These are phyloP conservation scores for Ischnus inquisitorius DNA, from an alignment of 2,888 invertebrate genomes.

Conservation along the genomic window DNA sequence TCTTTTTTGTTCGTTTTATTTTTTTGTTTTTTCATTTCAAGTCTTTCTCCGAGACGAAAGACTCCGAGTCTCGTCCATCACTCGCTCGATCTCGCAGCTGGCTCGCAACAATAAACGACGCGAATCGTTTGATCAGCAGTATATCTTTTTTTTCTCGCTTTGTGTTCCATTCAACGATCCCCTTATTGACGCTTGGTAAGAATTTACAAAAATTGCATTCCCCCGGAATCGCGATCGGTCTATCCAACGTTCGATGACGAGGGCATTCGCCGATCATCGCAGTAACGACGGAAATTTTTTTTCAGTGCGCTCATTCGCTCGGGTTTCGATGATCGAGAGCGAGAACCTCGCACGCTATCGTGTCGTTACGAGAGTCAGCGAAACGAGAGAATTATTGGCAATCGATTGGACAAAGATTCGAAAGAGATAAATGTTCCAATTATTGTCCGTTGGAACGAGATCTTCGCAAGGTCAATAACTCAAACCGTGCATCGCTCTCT, in stretches of 20 bases:
- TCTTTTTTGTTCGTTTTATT: conserved; percentile 26
- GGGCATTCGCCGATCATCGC: not conserved
- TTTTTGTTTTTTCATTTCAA: conserved; percentile 19
- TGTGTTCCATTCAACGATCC: not conserved
- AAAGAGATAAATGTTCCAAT: conserved; percentile 17
- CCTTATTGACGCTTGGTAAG: not conserved
- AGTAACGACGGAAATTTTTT: not conserved
- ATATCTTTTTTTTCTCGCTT: conserved; percentile 3
- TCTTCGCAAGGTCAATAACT: conserved; percentile 4
- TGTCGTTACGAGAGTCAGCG: not conserved
- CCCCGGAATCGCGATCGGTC: not conserved
- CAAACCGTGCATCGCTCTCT: conserved; percentile 2
- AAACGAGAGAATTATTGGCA: not conserved
- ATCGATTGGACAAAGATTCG: conserved; percentile 13
- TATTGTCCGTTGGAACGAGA: conserved; percentile 1
- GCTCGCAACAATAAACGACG: conserved; percentile 26
- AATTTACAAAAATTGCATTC: not conserved
- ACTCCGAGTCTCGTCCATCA: conserved; percentile 24
- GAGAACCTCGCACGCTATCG: not conserved
- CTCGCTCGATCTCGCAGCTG: conserved; percentile 26
- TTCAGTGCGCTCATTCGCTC: not conserved
- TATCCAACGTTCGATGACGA: not conserved
- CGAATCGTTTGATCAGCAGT: conserved; percentile 35
- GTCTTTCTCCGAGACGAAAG: conserved; percentile 21
- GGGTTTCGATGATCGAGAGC: not conserved